A percentile compares a stretch with the other conserved stretches of the same genome.
phyloP scores from a whole-genome alignment of 2,113 vertebrate genomes.

The Cranoglanis bouderius region DNA sequence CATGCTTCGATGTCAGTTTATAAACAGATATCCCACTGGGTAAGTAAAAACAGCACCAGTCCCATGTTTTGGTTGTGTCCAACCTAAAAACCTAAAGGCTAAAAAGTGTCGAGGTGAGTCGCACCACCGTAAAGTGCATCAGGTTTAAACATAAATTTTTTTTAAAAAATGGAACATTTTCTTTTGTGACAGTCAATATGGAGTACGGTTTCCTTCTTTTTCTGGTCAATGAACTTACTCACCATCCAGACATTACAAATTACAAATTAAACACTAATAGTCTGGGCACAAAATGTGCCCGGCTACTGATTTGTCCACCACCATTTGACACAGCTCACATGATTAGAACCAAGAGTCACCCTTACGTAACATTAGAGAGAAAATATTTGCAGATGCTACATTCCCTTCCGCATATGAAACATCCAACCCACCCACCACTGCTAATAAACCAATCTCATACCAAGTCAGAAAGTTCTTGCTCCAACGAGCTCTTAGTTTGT shows the following conservation, averaged over 20 bases:
- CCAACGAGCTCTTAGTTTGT: conserved; percentile 80
- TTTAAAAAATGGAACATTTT: no score
- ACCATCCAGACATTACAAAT: background rate
- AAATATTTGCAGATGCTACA: background rate
- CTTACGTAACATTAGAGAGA: background rate
- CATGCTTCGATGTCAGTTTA: background rate
- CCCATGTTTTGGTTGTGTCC: background rate
- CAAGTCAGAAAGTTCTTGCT: conserved; percentile 82
- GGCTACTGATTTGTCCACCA: background rate
- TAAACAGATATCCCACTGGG: background rate
- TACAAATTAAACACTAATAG: background rate
- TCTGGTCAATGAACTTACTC: background rate
- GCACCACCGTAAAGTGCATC: background rate
- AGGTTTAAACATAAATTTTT: no score
- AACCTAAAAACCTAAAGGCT: background rate
- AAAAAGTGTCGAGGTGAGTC: background rate
- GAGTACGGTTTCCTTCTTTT: background rate
- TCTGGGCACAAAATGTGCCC: background rate
- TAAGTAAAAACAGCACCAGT: background rate
- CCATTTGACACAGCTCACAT: background rate
- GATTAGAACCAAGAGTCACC: background rate
- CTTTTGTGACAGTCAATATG: no score
- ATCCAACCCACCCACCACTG: background rate
- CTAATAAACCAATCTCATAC: conserved; percentile 71
- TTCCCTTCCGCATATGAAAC: background rate